Evolutionary conservation across 2,888 invertebrate genomes (phyloP), one percentile per base, ranked within the genome.

Genomic region (Dasysyrphus tricinctus): DNA sequence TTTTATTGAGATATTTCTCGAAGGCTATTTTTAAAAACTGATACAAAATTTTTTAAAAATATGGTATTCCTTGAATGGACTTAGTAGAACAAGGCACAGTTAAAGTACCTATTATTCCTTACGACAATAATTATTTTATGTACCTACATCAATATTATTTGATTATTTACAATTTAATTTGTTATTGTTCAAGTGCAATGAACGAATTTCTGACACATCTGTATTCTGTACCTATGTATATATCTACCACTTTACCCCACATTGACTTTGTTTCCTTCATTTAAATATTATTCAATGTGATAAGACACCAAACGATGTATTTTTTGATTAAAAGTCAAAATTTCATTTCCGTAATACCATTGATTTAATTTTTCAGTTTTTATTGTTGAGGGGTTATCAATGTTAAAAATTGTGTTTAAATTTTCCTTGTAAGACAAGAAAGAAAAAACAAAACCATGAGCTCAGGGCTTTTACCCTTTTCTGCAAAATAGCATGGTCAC

Each of bases 271-370:
- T 24, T 37, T 69, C 37, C 37, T 37, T 49, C 24, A 69, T 39
- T 39, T 24, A 11, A 69, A 37, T 69, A 39, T 69, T 51, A 69
- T 69, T 69, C 7, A 69, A 69, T 54, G 8, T 69, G 69, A 69
- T 69, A 69, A 69, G 69, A 69, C 37, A 24, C 19, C 65, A 65
- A 49, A 65, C 32, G n/a, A 54, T 39, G 51, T 51, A 2, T 51
- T 69, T 37, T 57, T 16, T 51, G 24, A 39, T 69, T 37, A 39
- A 69, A 29, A 24, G 69, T 69, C 69, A 69, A 69, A 69, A 54
- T 54, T 54, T 51, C n/a, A 54, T 69, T 69, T 69, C 69, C 69
- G 69, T 51, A 51, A 54, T 54, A 3, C 19, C 51, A 69, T 24
- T 5, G 5, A n/a, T 16, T 19, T 11, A 16, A 16, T 34, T 34